Base-by-base conservation (phyloP, 2,888 invertebrate species). In the Drosophila tripunctata region DNA sequence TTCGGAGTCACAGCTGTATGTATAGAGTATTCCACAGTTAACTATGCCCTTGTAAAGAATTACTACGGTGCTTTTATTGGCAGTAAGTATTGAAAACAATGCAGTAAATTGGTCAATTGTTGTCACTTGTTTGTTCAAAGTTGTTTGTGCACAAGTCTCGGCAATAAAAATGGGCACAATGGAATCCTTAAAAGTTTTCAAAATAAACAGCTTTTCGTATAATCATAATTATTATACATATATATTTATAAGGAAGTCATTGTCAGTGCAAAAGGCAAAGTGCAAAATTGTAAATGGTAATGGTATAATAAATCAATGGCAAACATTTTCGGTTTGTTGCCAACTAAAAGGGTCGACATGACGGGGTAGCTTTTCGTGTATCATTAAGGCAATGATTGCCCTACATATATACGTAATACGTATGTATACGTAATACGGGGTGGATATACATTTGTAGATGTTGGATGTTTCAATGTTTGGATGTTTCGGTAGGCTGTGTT, bases 311-410 rank as follows among this genome's bases (percentile, higher is more conserved):
- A 80, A 80, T 80, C 79, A 72, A 60, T 14, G 43, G 22, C 15
- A 24, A 6, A 30, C 54, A 19, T 62, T 14, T 36, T 51, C 17
- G 38, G 48, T 41, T 47, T 36, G 47, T 64, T 58, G 62, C 44
- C 52, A 67, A 56, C 61, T 63, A 63, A 80, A 80, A 83, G 78
- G 81, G 85, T 73, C 87, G 60, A 51, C 62, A 30, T 80, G 78
- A 84, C 64, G 50, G 44, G 55, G 77, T 70, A 65, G 63, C 60
- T 66, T 48, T 65, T 61, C n/a, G 51, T 61, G 58, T 63, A 57
- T 30, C 60, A 70, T 65, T 74, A 69, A 65, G 63, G 76, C 77
- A 73, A 65, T 87, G 73, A 84, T 80, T 80, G 64, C 65, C 45
- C 55, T 58, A 63, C 67, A 75, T 69, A 27, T n/a, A n/a, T n/a